These are phyloP conservation scores for Lycocorax pyrrhopterus DNA, from an alignment of 2,113 vertebrate species.

Conservation along the genomic window DNA sequence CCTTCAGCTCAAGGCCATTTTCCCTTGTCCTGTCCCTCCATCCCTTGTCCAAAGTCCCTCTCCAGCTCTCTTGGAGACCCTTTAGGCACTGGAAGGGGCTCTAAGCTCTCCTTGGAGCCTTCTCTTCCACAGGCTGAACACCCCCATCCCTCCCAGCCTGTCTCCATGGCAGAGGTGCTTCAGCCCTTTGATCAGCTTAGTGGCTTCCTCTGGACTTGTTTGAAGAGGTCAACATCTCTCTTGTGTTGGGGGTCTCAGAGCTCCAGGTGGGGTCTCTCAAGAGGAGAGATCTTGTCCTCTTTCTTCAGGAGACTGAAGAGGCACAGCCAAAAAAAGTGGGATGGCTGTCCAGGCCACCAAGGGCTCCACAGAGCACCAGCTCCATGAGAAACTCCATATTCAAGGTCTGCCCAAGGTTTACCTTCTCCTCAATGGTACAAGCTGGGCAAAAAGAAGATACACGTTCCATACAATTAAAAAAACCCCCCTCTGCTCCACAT, in stretches of 20 bases:
- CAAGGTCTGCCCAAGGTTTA: not conserved
- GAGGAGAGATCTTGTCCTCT: not conserved
- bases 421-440: fast-evolving
- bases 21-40: not conserved
- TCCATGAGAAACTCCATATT: not conserved
- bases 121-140: not conserved
- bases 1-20: not conserved
- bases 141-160: not conserved
- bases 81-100: not conserved
- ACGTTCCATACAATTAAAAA: fast-evolving
- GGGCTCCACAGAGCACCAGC: not conserved
- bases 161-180: not conserved
- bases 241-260: not conserved
- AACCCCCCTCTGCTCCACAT: not conserved
- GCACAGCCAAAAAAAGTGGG: not conserved
- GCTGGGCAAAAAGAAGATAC: not conserved
- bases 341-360: not conserved
- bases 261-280: not conserved
- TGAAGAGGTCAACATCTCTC: not conserved
- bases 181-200: not conserved
- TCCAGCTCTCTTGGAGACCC: not conserved
- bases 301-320: not conserved
- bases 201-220: not conserved
- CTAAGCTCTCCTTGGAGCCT: not conserved
- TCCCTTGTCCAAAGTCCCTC: not conserved